Evolutionary conservation across 2,888 invertebrate genomes (phyloP).

Genomic region (Athrips mouffetella): DNA sequence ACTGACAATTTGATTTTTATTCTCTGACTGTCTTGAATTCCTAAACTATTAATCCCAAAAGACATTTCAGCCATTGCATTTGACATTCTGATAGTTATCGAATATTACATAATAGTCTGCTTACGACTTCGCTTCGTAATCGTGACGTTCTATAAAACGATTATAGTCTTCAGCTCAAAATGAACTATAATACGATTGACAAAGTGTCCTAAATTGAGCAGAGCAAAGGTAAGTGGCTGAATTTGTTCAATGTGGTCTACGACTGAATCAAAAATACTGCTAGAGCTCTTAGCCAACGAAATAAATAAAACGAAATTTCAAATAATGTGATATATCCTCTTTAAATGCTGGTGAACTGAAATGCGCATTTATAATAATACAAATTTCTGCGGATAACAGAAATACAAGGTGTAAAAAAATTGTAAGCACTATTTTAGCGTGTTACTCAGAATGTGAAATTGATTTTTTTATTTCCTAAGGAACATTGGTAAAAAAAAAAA

Average conservation of each 20-base stretch:
- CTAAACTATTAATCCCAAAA: neutral
- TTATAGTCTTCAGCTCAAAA: neutral
- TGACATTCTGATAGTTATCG: conserved; percentile 31
- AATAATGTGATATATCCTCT: too few relatives aligned
- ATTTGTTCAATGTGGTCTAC: neutral
- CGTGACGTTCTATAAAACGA: conserved; percentile 24
- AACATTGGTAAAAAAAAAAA: too few relatives aligned
- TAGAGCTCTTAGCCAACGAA: too few relatives aligned
- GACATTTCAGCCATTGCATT: conserved; percentile 26
- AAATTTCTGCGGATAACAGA: too few relatives aligned
- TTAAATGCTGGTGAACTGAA: too few relatives aligned
- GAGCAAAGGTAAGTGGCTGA: neutral
- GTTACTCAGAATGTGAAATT: too few relatives aligned
- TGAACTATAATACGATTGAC: neutral
- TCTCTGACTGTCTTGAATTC: neutral
- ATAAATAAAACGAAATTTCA: too few relatives aligned
- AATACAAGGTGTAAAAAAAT: too few relatives aligned
- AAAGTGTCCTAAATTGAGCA: neutral
- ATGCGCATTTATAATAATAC: too few relatives aligned
- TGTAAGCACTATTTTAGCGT: too few relatives aligned
- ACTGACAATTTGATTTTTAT: too few relatives aligned
- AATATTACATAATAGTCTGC: conserved; percentile 15
- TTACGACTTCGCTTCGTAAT: conserved; percentile 15
- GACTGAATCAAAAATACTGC: neutral
- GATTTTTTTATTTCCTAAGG: too few relatives aligned